Conservation (phyloP, 1,140 invertebrate genomes). For the Plodia interpunctella region DNA sequence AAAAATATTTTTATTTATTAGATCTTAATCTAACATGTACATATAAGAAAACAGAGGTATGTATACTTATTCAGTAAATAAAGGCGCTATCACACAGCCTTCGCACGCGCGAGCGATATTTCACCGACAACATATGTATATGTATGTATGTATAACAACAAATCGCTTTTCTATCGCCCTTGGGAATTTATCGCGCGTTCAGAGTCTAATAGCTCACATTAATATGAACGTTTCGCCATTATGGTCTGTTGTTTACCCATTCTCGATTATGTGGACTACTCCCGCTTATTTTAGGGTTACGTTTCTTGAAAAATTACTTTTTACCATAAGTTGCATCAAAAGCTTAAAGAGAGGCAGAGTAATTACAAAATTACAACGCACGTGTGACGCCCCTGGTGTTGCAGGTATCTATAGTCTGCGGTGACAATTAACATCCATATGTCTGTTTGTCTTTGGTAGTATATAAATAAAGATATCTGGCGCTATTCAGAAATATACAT, state of each 20-base stretch:
- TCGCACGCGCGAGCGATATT: slow-evolving; percentile 32
- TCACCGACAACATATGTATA: slow-evolving; percentile 17
- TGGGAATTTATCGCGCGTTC: slow-evolving; percentile 41
- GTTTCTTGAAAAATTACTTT: not conserved
- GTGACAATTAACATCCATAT: too few species aligned
- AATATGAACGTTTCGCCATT: slow-evolving; percentile 29
- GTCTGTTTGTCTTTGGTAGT: too few species aligned
- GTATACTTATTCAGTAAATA: slow-evolving; percentile 13
- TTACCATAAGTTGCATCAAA: too few species aligned
- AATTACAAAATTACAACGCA: not conserved
- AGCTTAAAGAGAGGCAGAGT: not conserved
- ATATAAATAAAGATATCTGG: too few species aligned
- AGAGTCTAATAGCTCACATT: slow-evolving; percentile 42
- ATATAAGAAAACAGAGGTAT: not conserved
- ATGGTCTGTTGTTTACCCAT: slow-evolving; percentile 10
- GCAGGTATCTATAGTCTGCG: too few species aligned
- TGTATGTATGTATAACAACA: slow-evolving; percentile 23
- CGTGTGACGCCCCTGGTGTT: too few species aligned
- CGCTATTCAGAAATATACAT: too few species aligned
- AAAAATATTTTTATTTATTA: too few species aligned
- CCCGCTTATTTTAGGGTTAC: not conserved
- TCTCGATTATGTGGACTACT: not conserved
- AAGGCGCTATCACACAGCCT: slow-evolving; percentile 26
- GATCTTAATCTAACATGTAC: too few species aligned
- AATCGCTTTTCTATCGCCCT: slow-evolving; percentile 42